These are phyloP conservation scores for Anarhynchus alexandrinus DNA, from an alignment of 2,113 vertebrate species.

Conservation along the genomic window DNA sequence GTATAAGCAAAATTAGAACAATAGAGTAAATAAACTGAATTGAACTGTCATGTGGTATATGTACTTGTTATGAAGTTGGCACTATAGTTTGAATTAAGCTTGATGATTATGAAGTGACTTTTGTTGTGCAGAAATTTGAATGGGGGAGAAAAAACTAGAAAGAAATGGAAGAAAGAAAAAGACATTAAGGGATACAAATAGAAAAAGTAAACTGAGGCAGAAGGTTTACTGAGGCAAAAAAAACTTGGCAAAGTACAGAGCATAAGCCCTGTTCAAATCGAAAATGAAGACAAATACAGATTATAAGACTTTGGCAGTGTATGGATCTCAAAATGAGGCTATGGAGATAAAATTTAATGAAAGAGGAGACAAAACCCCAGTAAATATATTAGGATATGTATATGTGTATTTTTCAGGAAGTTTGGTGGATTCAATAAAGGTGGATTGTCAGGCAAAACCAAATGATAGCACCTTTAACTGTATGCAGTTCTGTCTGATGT, in stretches of 20 bases:
- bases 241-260: neutral
- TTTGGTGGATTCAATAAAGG: neutral
- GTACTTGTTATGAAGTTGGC: neutral
- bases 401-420: neutral
- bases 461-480: neutral
- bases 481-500: neutral
- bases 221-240: neutral
- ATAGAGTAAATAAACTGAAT: neutral
- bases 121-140: neutral
- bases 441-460: neutral
- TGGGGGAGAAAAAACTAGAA: neutral
- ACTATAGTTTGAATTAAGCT: neutral
- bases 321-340: neutral
- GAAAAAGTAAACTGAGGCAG: neutral
- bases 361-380: neutral
- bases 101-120: neutral
- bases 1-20: neutral
- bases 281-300: neutral
- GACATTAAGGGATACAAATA: neutral
- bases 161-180: neutral
- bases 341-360: neutral
- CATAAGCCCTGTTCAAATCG: neutral
- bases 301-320: neutral
- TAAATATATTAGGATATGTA: neutral
- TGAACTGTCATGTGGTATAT: neutral